These are phyloP conservation scores for Ptiloglossa arizonensis DNA, from an alignment of 1,140 invertebrate genomes.

Conservation along the genomic window DNA sequence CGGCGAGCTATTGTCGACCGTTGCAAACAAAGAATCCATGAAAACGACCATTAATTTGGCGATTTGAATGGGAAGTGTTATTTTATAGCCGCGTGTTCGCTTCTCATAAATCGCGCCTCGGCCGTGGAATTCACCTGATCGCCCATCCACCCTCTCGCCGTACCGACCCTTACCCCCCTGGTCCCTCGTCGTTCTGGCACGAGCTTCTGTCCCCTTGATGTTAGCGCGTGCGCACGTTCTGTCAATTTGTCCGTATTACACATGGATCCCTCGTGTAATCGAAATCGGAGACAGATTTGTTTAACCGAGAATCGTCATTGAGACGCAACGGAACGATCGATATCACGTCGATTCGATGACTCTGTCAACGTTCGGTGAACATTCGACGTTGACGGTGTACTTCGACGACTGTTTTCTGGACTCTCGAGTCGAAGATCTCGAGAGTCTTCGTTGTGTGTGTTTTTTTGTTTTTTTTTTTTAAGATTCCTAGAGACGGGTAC, in stretches of 20 bases:
- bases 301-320: too few species aligned
- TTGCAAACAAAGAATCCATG: conserved; percentile 75
- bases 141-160: conserved; percentile 14
- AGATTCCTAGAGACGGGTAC: too few species aligned
- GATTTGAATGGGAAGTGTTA: conserved; percentile 78
- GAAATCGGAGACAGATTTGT: background rate
- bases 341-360: too few species aligned
- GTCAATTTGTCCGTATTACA: background rate
- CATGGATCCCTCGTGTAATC: background rate
- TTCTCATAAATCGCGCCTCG: conserved; percentile 70
- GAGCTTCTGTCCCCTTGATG: background rate
- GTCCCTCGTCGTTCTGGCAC: conserved; percentile 11
- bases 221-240: background rate
- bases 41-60: conserved; percentile 77
- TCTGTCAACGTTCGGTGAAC: too few species aligned
- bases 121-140: conserved; percentile 60
- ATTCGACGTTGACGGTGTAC: too few species aligned
- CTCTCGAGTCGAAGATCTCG: too few species aligned
- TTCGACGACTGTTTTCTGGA: too few species aligned
- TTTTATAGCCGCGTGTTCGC: conserved; percentile 74
- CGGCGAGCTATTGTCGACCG: conserved; percentile 65
- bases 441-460: too few species aligned
- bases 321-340: too few species aligned
- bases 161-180: background rate
- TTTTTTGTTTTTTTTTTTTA: too few species aligned